These are phyloP conservation scores for Zelostemma sp. DNA, from an alignment of 1,140 invertebrate genomes.

Conservation along the genomic window DNA sequence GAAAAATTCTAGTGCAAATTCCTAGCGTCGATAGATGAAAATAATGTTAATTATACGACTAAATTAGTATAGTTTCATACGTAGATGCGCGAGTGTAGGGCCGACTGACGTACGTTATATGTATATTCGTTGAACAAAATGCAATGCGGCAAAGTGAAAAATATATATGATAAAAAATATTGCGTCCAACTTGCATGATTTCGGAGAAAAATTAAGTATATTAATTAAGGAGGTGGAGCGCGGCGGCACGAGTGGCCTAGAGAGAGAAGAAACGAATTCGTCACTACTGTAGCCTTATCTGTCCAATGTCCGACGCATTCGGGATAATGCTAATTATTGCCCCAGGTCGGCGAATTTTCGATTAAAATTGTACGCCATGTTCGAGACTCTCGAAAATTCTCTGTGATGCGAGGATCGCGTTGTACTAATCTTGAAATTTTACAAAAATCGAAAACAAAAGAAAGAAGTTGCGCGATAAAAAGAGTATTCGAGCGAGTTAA, in stretches of 20 bases:
- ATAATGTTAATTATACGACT: slow-evolving; percentile 22
- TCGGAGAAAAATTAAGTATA: slow-evolving; percentile 32
- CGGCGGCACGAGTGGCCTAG: slow-evolving; percentile 30
- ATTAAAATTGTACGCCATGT: not conserved
- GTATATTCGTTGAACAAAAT: slow-evolving; percentile 27
- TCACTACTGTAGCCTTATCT: slow-evolving; percentile 39
- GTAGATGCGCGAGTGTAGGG: slow-evolving; percentile 26
- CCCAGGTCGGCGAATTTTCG: slow-evolving; percentile 26
- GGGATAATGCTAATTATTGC: slow-evolving; percentile 18
- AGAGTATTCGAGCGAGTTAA: slow-evolving; percentile 26
- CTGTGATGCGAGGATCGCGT: too few relatives aligned
- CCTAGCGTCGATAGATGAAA: slow-evolving; percentile 19
- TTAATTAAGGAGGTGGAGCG: too few relatives aligned
- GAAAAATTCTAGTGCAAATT: not conserved
- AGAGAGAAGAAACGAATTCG: slow-evolving; percentile 17
- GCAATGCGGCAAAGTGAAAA: not conserved
- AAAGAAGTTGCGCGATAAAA: slow-evolving; percentile 5
- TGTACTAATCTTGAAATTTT: too few relatives aligned
- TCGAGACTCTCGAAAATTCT: slow-evolving; percentile 21
- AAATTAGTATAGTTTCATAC: slow-evolving; percentile 18
- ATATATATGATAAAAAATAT: slow-evolving; percentile 21
- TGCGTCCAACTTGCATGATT: slow-evolving; percentile 28
- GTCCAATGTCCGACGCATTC: slow-evolving; percentile 24
- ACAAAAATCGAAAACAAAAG: too few relatives aligned
- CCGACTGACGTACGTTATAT: slow-evolving; percentile 39